These are phyloP conservation scores for Lacanobia oleracea DNA, from an alignment of 2,888 invertebrate genomes.

Conservation along the genomic window DNA sequence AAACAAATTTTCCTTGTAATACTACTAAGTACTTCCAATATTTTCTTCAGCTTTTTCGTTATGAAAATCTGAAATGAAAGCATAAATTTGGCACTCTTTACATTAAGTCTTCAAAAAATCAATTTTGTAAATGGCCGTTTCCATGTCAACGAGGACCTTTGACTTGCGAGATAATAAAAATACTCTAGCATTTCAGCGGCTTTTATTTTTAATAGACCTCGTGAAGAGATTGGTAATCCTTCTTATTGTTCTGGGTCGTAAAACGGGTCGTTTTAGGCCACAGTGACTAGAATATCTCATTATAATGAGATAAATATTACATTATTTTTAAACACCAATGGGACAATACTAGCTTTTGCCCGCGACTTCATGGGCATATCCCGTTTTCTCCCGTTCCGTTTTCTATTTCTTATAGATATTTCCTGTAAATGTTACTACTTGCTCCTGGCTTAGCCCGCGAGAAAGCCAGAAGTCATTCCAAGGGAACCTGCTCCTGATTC, in stretches of 20 bases:
- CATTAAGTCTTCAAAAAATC: slow-evolving; percentile 44
- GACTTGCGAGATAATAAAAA: slow-evolving; percentile 43
- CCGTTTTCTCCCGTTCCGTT: no score
- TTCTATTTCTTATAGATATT: no score
- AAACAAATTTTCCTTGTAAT: slow-evolving; percentile 21
- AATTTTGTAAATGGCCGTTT: slow-evolving; percentile 55
- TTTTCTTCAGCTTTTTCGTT: slow-evolving; percentile 15
- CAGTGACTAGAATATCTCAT: slow-evolving; percentile 20
- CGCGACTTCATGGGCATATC: no score
- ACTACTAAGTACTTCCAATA: slow-evolving; percentile 19
- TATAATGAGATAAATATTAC: background rate
- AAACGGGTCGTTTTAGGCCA: slow-evolving; percentile 17
- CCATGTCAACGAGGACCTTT: slow-evolving; percentile 38
- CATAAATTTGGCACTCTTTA: slow-evolving; percentile 29
- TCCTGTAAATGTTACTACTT: no score
- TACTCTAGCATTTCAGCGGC: slow-evolving; percentile 27
- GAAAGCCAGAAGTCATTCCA: no score
- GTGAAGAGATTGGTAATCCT: slow-evolving; percentile 36
- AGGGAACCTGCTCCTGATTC: no score
- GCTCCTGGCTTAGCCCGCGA: no score
- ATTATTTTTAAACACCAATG: background rate
- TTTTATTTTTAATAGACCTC: slow-evolving; percentile 33
- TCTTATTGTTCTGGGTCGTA: slow-evolving; percentile 32
- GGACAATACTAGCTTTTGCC: background rate
- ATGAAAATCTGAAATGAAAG: slow-evolving; percentile 35